Evolutionary conservation across 2,113 vertebrate genomes (phyloP).

Genomic region (rabbit (Oryctolagus cuniculus)): DNA sequence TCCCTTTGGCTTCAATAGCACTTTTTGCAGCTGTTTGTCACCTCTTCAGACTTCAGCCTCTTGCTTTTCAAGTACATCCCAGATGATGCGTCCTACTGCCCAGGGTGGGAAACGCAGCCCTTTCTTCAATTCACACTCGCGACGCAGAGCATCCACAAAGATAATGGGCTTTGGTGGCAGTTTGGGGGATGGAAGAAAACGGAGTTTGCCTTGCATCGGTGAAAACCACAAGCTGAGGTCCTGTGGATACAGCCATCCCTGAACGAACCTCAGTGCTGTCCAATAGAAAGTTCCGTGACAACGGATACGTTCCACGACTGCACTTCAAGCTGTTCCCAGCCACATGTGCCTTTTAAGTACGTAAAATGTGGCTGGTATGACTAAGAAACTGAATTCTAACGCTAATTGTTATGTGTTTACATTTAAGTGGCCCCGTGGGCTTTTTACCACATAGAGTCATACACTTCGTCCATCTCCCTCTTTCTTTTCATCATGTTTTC

Average conservation of each 20-base stretch:
- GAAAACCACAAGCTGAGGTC: not conserved
- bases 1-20: not conserved
- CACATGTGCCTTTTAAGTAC: conserved; percentile 7
- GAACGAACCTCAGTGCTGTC: not conserved
- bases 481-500: not conserved
- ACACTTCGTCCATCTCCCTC: not conserved
- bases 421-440: not conserved
- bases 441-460: not conserved
- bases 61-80: not conserved
- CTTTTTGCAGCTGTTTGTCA: not conserved
- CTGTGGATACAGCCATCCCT: not conserved
- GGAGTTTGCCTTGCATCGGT: not conserved
- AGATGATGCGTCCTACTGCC: not conserved
- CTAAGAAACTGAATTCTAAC: conserved; percentile 22
- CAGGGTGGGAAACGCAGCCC: not conserved
- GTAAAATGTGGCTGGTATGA: not conserved
- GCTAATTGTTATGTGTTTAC: conserved; percentile 27
- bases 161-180: not conserved
- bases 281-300: not conserved
- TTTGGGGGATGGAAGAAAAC: not conserved
- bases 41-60: conserved; percentile 3
- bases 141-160: not conserved
- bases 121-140: conserved; percentile 8
- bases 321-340: not conserved
- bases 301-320: not conserved